phyloP scores from a whole-genome alignment of 2,888 invertebrate genomes.

The Tenthredo amoena region DNA sequence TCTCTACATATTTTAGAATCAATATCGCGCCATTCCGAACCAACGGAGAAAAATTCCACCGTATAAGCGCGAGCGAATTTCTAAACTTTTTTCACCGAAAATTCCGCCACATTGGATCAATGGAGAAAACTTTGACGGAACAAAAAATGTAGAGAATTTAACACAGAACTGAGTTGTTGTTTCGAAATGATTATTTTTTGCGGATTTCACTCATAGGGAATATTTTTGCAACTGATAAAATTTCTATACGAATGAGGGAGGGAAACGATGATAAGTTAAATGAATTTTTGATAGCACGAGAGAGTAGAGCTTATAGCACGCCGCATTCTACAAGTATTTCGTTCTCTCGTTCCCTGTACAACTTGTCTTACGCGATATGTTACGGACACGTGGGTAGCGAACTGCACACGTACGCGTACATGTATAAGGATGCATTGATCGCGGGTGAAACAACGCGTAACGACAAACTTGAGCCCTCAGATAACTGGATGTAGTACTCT shows the following conservation, averaged over 20 bases:
- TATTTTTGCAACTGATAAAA: too few species aligned
- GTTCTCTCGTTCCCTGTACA: background rate
- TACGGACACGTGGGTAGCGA: conserved; percentile 8
- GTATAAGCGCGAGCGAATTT: too few species aligned
- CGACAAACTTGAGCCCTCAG: conserved; percentile 45
- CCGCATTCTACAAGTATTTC: background rate
- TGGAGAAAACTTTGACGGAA: too few species aligned
- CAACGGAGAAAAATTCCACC: background rate
- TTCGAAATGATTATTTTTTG: too few species aligned
- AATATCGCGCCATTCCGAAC: background rate
- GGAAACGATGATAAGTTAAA: too few species aligned
- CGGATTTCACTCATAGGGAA: too few species aligned
- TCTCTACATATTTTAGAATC: background rate
- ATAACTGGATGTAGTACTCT: conserved; percentile 67
- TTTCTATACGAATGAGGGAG: too few species aligned
- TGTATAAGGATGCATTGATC: conserved; percentile 7
- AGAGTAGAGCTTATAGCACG: too few species aligned
- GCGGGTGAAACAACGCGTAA: conserved; percentile 24
- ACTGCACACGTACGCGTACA: too few species aligned
- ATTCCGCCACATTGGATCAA: background rate
- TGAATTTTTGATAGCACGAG: too few species aligned
- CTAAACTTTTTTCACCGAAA: too few species aligned
- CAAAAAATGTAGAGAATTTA: background rate
- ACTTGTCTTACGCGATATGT: background rate
- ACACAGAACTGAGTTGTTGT: background rate